Evolutionary conservation across 1,140 invertebrate genomes (phyloP).

Genomic region (Mylabris phalerata): DNA sequence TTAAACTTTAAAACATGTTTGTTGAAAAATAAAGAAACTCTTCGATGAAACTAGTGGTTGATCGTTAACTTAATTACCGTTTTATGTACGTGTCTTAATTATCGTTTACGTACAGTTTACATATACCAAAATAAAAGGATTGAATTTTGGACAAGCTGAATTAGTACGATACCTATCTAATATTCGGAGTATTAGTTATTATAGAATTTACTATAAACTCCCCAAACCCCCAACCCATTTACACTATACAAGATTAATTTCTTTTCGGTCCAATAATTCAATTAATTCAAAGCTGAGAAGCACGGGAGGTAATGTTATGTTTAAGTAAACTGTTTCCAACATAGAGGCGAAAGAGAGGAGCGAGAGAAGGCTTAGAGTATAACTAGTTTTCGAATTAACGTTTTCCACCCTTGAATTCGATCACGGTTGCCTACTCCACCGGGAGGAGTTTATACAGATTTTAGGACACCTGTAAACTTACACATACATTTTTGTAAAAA

Average conservation of each 20-base stretch:
- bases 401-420: background rate
- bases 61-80: slow-evolving; percentile 14
- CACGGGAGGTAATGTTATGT: slow-evolving; percentile 32
- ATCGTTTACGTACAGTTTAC: slow-evolving; percentile 1
- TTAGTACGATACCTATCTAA: background rate
- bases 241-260: slow-evolving; percentile 41
- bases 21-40: too few species aligned
- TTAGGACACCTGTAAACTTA: too few species aligned
- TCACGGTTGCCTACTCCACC: too few species aligned
- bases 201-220: slow-evolving; percentile 15
- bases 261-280: slow-evolving; percentile 41
- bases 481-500: too few species aligned
- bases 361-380: slow-evolving; percentile 19
- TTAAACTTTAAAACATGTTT: too few species aligned
- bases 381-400: slow-evolving; percentile 32
- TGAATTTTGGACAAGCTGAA: background rate
- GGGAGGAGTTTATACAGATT: too few species aligned
- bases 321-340: slow-evolving; percentile 32
- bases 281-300: slow-evolving; percentile 35
- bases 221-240: slow-evolving; percentile 12
- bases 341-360: too few species aligned
- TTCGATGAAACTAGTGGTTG: slow-evolving; percentile 3
- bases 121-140: background rate
- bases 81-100: slow-evolving; percentile 13
- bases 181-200: slow-evolving; percentile 25